Evolutionary conservation across 2,888 invertebrate species (phyloP).

Genomic region (Sinotaia quadrata): DNA sequence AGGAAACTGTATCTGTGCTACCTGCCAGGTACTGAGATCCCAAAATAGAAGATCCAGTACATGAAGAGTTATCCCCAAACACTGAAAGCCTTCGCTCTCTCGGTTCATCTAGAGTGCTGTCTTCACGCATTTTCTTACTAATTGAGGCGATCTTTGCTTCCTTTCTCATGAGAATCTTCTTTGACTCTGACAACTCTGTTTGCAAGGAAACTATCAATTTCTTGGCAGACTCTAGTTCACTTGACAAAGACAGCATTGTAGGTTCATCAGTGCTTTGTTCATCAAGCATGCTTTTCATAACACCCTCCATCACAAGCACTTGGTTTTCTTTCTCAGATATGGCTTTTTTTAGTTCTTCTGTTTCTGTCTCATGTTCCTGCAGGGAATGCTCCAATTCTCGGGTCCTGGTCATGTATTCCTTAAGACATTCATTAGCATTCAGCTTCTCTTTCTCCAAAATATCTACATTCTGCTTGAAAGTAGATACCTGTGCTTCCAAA

Average conservation of each 20-base stretch:
- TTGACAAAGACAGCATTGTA: conserved; percentile 23
- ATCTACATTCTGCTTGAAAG: conserved; percentile 28
- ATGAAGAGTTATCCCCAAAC: conserved; percentile 5
- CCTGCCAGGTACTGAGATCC: conserved; percentile 19
- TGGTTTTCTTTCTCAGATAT: conserved; percentile 33
- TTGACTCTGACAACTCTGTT: conserved; percentile 30
- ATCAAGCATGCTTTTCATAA: conserved; percentile 36
- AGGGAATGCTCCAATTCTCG: conserved; percentile 30
- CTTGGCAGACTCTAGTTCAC: conserved; percentile 29
- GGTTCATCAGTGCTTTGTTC: conserved; percentile 28
- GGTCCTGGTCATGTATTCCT: conserved; percentile 13
- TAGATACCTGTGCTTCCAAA: conserved; percentile 29
- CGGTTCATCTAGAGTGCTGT: not conserved
- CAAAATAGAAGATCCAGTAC: conserved; percentile 16
- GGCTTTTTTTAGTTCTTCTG: conserved; percentile 29
- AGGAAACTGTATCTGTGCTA: conserved; percentile 15
- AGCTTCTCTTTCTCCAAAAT: conserved; percentile 27
- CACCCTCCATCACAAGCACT: conserved; percentile 30
- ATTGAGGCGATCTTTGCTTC: conserved; percentile 50
- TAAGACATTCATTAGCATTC: conserved; percentile 22
- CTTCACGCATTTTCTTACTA: conserved; percentile 48
- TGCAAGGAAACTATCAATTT: conserved; percentile 15
- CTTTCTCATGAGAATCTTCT: conserved; percentile 50
- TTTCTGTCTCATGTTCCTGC: conserved; percentile 24
- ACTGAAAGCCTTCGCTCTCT: not conserved